Conservation (phyloP, 2,797 vertebrate species). For the Takifugu ocellatus region DNA sequence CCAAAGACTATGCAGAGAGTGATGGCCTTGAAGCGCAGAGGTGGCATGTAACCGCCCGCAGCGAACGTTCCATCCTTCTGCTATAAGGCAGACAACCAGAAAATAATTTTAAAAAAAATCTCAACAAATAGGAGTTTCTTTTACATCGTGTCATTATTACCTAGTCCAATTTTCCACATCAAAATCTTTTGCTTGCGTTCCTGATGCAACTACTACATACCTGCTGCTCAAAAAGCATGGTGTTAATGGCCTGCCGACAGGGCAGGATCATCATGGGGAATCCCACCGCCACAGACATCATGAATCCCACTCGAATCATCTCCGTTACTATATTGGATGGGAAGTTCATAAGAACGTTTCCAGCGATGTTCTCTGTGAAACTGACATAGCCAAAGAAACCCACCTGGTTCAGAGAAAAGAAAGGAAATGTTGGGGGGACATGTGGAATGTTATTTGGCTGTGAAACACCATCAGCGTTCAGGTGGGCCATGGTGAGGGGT, state of each 20-base stretch:
- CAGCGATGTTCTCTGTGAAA: slow-evolving; percentile 90
- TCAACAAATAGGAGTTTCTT: no score
- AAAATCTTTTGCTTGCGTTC: neutral
- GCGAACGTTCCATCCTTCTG: slow-evolving; percentile 97
- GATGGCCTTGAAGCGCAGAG: slow-evolving; percentile 94
- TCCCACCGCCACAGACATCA: slow-evolving; percentile 97
- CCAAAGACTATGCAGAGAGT: slow-evolving; percentile 92
- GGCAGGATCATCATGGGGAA: slow-evolving; percentile 99
- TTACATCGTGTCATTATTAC: neutral
- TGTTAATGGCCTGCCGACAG: slow-evolving; percentile 95
- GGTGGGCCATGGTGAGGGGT: neutral
- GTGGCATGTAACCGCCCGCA: slow-evolving; percentile 96
- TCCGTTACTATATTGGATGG: slow-evolving; percentile 95
- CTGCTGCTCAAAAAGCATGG: slow-evolving; percentile 97
- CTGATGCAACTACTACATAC: slow-evolving; percentile 59
- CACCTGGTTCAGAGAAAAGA: slow-evolving; percentile 73
- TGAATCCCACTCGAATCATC: slow-evolving; percentile 93
- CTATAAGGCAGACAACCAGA: slow-evolving; percentile 61
- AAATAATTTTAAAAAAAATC: neutral
- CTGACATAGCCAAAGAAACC: slow-evolving; percentile 98
- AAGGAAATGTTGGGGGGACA: no score
- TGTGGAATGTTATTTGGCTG: no score
- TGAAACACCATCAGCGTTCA: neutral
- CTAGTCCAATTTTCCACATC: neutral
- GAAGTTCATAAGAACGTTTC: slow-evolving; percentile 97